Evolutionary conservation across 1,140 invertebrate species (phyloP).

Genomic region (Drosophila lowei): DNA sequence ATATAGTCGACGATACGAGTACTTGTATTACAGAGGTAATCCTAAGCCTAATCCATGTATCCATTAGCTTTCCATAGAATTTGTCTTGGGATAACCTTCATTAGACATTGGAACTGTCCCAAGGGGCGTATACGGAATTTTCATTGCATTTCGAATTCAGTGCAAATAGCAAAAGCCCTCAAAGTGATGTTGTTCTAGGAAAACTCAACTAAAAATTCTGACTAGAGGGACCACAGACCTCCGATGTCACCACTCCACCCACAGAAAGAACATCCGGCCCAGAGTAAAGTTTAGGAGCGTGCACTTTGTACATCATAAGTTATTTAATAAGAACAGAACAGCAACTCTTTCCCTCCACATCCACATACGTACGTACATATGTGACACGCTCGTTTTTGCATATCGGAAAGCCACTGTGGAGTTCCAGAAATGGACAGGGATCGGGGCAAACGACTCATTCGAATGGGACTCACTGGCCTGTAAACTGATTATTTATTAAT

Average conservation of each 20-base stretch:
- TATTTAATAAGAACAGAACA: slow-evolving; percentile 30
- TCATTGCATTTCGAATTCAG: slow-evolving; percentile 42
- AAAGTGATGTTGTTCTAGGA: slow-evolving; percentile 6
- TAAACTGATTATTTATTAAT: slow-evolving; percentile 68
- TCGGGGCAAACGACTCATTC: slow-evolving; percentile 37
- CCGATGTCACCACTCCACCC: too few species aligned
- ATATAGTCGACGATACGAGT: too few species aligned
- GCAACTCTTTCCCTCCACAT: slow-evolving; percentile 8
- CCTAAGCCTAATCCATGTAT: background rate
- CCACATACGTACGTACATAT: slow-evolving; percentile 7
- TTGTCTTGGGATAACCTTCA: slow-evolving; percentile 11
- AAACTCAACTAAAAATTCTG: slow-evolving; percentile 1
- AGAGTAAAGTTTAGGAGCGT: slow-evolving; percentile 25
- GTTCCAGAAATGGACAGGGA: slow-evolving; percentile 63
- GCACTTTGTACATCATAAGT: slow-evolving; percentile 28
- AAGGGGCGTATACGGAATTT: slow-evolving; percentile 46
- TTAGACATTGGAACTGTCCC: slow-evolving; percentile 28
- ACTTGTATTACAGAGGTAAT: background rate
- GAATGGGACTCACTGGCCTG: slow-evolving; percentile 32
- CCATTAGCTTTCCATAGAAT: background rate
- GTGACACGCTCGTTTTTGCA: slow-evolving; percentile 26
- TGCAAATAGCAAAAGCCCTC: slow-evolving; percentile 8
- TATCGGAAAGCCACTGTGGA: slow-evolving; percentile 20
- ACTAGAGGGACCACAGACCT: too few species aligned
- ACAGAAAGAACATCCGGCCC: background rate